phyloP scores from a whole-genome alignment of 35 echinoderm and acorn worm species.

The Apostichopus californicus region DNA sequence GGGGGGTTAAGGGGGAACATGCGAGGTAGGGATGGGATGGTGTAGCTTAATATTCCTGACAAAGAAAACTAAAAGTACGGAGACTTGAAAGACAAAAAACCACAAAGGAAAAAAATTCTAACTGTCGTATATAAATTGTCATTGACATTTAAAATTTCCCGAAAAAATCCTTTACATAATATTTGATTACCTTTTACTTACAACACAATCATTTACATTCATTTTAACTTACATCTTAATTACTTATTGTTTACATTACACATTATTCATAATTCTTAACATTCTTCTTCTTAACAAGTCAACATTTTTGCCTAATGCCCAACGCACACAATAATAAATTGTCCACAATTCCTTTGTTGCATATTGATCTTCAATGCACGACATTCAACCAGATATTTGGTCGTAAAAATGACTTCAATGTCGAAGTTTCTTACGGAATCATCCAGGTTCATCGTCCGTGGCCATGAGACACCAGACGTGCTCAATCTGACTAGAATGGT shows the following conservation, averaged over 20 bases:
- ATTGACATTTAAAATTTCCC: background rate
- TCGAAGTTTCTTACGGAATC: no score
- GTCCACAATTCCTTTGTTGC: background rate
- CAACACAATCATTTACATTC: no score
- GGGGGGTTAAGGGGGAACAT: background rate
- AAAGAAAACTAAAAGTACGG: background rate
- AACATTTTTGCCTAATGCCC: background rate
- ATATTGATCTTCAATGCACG: no score
- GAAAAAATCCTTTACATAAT: no score
- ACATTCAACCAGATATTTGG: no score
- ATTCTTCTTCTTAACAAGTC: background rate
- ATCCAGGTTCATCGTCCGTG: no score
- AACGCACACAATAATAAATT: background rate
- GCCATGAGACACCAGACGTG: no score
- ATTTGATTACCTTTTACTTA: background rate
- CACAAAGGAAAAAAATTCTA: background rate
- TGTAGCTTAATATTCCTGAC: no score
- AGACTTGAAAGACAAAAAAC: background rate
- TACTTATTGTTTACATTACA: background rate
- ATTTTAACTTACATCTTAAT: background rate
- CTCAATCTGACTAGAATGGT: no score
- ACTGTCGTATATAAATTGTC: no score
- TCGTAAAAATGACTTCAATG: background rate
- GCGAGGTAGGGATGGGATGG: no score
- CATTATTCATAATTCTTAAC: background rate